Base-by-base conservation (phyloP, 2,113 vertebrate species). In the Bufo gargarizans region DNA sequence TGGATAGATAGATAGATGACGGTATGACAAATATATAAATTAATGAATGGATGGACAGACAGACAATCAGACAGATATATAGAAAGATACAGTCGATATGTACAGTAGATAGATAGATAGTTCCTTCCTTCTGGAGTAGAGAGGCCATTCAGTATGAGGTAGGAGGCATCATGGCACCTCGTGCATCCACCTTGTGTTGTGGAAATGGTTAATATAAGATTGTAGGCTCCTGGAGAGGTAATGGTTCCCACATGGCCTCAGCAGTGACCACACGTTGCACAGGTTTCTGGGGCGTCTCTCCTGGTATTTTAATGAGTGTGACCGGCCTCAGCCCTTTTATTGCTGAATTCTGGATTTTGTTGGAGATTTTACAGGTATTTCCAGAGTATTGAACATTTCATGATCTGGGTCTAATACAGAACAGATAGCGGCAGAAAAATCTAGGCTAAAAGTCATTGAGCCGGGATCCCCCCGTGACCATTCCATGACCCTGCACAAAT, bases 251-350 rank as follows among this genome's bases (percentile, higher is more conserved):
- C 56, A 85, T 77, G 69, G 69, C 55, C n/a, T 10, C 69, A 6
- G 45, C n/a, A 55, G 53, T 47, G 71, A 77, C 17, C 2, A 72
- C 84, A 85, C 71, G 45, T 63, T 20, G 55, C 50, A 11, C 14
- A 13, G 56, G 19, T 3, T 6, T 45, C 33, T 56, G 10, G 82
- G 9, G 65, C 83, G 43, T 10, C 12, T 45, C 71, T 77, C 59
- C 13, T 76, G 84, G 84, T 85, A 85, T 85, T 85, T 85, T 85
- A 85, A 85, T 77, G 84, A 85, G 84, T 76, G 69, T 47, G 84
- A 85, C 84, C 61, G 72, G 53, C 84, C 56, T 19, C 22, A 6
- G n/a, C 45, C 33, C 3, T 74, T 85, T 85, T 77, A 85, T 77
- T 85, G 84, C 84, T 77, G 55, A 56, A 71, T 72, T 72, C 82